Percentiles rank a stretch among this genome's conserved stretches.
Evolutionary conservation across 1,140 invertebrate genomes (phyloP).

Genomic region (Scaptodrosophila lebanonensis): DNA sequence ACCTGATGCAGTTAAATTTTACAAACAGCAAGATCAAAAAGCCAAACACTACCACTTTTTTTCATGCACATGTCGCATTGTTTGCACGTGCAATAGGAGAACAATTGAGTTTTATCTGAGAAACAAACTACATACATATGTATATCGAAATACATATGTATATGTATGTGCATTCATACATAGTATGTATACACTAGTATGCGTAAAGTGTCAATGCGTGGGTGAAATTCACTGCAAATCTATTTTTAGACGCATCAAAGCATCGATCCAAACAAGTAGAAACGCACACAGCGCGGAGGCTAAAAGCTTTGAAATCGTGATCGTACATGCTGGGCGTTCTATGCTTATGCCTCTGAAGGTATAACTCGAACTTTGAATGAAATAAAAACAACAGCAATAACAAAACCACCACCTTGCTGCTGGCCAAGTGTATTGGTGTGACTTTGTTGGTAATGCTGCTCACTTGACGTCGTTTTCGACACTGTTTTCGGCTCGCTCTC

Average conservation of each 20-base stretch:
- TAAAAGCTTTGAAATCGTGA: slow-evolving; percentile 23
- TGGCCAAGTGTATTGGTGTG: slow-evolving; percentile 15
- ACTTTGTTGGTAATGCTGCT: slow-evolving; percentile 41
- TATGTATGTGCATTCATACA: too few relatives aligned
- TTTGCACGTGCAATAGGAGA: not conserved
- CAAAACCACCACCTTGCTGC: slow-evolving; percentile 7
- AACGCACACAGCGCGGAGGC: not conserved
- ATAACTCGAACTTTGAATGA: slow-evolving; percentile 9
- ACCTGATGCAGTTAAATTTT: slow-evolving; percentile 56
- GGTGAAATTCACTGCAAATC: not conserved
- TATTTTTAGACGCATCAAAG: not conserved
- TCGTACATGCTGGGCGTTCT: slow-evolving; percentile 7
- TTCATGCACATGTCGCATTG: slow-evolving; percentile 11
- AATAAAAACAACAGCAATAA: slow-evolving; percentile 13
- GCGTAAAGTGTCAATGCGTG: too few relatives aligned
- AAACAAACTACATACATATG: too few relatives aligned
- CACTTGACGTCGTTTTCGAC: slow-evolving; percentile 14
- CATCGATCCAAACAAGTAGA: too few relatives aligned
- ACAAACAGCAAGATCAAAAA: too few relatives aligned
- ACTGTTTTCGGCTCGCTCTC: not conserved
- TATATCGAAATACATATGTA: too few relatives aligned
- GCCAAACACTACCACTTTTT: slow-evolving; percentile 21
- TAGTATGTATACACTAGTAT: too few relatives aligned
- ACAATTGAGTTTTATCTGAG: too few relatives aligned
- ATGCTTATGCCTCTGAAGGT: too few relatives aligned